These are phyloP conservation scores for Charadrius vociferus DNA, from an alignment of 2,113 vertebrate species.

Conservation along the genomic window DNA sequence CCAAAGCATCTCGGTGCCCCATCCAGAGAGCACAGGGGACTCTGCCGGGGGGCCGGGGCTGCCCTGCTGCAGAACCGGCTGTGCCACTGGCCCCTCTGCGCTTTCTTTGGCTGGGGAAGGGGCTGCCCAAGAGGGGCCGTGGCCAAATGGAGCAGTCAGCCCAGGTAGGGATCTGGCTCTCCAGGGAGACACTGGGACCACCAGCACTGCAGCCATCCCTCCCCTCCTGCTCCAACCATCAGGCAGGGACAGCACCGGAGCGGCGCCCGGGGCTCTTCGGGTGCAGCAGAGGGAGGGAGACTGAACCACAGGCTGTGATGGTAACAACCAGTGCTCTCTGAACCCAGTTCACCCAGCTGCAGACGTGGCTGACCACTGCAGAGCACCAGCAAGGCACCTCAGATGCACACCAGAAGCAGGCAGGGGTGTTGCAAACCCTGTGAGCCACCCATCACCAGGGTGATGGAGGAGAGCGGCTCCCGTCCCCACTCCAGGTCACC, in stretches of 20 bases:
- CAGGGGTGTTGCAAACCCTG: background rate
- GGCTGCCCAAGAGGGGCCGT: background rate
- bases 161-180: background rate
- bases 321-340: background rate
- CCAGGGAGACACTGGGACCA: background rate
- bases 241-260: rapidly evolving
- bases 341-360: background rate
- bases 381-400: background rate
- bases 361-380: background rate
- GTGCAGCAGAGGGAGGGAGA: background rate
- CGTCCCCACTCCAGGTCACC: background rate
- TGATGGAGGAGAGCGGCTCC: background rate
- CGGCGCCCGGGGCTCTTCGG: background rate
- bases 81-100: rapidly evolving
- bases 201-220: background rate
- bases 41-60: background rate
- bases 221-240: background rate
- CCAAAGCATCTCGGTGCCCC: background rate
- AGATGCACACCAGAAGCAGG: background rate
- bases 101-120: background rate
- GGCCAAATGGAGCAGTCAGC: background rate
- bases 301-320: background rate
- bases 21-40: rapidly evolving
- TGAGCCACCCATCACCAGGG: background rate
- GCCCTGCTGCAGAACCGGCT: background rate